These are phyloP conservation scores for Siderastrea siderea DNA, from an alignment of 92 coral and sea anemone genomes.

Conservation along the genomic window DNA sequence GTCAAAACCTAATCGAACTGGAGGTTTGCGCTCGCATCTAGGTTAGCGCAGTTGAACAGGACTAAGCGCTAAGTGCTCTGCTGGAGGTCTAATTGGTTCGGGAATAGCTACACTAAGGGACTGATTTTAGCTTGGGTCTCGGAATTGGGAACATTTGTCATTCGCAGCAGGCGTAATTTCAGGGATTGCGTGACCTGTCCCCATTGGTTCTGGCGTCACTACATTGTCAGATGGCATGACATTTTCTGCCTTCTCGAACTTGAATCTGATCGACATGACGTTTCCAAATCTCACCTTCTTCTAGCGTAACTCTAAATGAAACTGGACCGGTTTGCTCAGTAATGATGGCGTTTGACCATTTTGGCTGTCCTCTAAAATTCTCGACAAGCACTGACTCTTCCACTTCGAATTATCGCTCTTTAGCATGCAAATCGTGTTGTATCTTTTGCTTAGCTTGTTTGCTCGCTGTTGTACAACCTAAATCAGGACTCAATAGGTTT, in stretches of 20 bases:
- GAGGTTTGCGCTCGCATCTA: conserved; percentile 54
- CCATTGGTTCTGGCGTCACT: neutral
- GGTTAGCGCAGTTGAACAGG: conserved; percentile 55
- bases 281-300: conserved; percentile 31
- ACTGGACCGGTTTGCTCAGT: conserved; percentile 52
- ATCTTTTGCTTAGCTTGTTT: conserved; percentile 52
- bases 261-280: conserved; percentile 53
- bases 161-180: neutral
- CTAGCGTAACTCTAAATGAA: conserved; percentile 30
- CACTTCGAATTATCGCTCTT: conserved; percentile 48
- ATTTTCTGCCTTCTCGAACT: neutral
- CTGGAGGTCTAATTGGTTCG: neutral
- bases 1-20: conserved; percentile 62
- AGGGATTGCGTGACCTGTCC: neutral
- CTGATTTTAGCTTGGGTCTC: neutral
- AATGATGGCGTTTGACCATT: conserved; percentile 46
- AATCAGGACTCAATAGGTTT: conserved; percentile 52
- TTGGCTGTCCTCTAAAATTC: conserved; percentile 46
- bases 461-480: neutral
- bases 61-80: conserved; percentile 1
- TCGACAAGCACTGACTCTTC: conserved; percentile 50
- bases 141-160: neutral
- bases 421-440: conserved; percentile 46
- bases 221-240: neutral
- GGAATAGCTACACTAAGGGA: neutral